Percentiles rank a stretch among this genome's conserved stretches.
Evolutionary conservation across 1,140 invertebrate genomes (phyloP).

Genomic region (Papilio helenus): DNA sequence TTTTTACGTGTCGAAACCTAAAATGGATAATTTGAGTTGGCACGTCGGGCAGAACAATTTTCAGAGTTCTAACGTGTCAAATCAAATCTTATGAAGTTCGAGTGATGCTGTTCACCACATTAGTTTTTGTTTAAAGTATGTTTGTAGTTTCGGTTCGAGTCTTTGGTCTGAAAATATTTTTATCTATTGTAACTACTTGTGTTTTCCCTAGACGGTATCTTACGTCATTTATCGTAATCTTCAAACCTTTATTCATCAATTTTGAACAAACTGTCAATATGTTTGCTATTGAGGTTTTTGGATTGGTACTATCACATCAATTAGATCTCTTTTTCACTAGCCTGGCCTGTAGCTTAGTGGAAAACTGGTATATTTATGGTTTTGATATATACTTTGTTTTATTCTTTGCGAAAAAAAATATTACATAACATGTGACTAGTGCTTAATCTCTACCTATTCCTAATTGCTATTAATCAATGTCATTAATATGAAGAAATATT

Average conservation of each 20-base stretch:
- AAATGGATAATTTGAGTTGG: neutral
- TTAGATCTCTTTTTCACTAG: neutral
- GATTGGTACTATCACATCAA: neutral
- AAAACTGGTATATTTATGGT: neutral
- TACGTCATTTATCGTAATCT: neutral
- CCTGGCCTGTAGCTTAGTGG: neutral
- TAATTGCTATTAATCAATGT: constrained; percentile 8
- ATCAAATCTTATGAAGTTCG: neutral
- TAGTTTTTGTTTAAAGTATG: neutral
- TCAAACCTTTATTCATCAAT: neutral
- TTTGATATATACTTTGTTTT: neutral
- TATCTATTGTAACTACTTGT: neutral
- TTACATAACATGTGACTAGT: too few species aligned
- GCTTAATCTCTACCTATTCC: too few species aligned
- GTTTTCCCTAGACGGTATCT: neutral
- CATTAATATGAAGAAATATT: neutral
- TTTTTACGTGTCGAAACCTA: neutral
- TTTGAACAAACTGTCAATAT: neutral
- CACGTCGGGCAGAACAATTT: neutral
- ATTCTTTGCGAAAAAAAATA: neutral
- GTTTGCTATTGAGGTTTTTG: neutral
- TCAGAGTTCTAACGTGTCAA: neutral
- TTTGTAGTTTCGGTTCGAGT: neutral
- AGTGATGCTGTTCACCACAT: neutral
- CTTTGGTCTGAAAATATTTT: neutral